Base-by-base conservation (phyloP, 1,140 invertebrate genomes). In the Drosophila gunungcola region DNA sequence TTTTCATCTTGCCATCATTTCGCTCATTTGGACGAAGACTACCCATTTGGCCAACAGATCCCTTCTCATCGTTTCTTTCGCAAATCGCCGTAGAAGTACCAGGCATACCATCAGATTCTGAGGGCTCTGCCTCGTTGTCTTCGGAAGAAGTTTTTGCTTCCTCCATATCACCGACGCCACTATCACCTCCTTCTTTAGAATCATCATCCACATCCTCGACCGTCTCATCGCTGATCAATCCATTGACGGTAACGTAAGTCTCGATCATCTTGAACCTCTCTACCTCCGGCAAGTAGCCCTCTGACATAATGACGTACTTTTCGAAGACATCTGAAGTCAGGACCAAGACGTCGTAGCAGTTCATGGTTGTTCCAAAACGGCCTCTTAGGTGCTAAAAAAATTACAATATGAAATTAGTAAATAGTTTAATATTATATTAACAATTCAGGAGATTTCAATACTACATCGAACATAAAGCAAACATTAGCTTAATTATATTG, bases 191-290 rank as follows among this genome's bases (percentile, higher is more conserved):
- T 2, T 36, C n/a, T 27, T 38, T 41, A n/a, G 27, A 29, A 9
- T 27, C 10, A 0, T n/a, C 2, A 1, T 11, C 13, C 2, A 5
- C 11, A 27, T 12, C 6, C 11, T 9, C 13, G 10, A 13, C 7
- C 25, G 4, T 0, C 0, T 6, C 10, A 9, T 9, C 10, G 25
- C 32, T 25, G 12, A 12, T 25, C 10, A 51, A n/a, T 5, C 39
- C 65, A 46, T 60, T 58, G 0, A 43, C 10, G 5, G 5, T 52
- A 11, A 60, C 5, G 7, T 70, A 73, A 9, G 12, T 0, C 2
- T 70, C 13, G 10, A 70, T 34, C 65, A 73, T 73, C 21, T 48
- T 61, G 36, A 72, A 73, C 1, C 67, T 36, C 4, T 61, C 34
- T n/a, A 61, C 3, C 13, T 72, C 48, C 5, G 16, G 0, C 36